Percentiles rank a stretch among this genome's conserved stretches.
Conservation (phyloP, 2,797 vertebrate species). For the Mus minutoides region DNA sequence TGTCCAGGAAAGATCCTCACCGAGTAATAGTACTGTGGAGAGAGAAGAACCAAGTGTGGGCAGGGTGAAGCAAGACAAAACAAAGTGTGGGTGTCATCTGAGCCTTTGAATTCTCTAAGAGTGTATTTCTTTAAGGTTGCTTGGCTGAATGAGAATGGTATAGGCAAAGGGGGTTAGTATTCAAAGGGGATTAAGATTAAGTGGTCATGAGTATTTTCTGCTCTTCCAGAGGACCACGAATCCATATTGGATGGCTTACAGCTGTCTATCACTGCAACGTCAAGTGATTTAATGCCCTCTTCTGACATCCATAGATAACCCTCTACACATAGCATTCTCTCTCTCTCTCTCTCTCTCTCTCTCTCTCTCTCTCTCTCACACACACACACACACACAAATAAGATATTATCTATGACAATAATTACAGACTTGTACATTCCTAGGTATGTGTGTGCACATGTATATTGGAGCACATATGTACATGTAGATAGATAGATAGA, state of each 20-base stretch:
- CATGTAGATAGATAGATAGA: no score
- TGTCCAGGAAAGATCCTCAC: slow-evolving; percentile 97
- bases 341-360: background rate
- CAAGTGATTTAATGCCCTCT: background rate
- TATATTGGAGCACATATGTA: background rate
- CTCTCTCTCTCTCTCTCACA: background rate
- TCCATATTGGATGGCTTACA: background rate
- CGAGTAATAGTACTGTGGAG: slow-evolving; percentile 94
- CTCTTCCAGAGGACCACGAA: background rate
- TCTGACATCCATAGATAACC: background rate
- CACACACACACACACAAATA: background rate
- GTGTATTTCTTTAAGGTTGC: background rate
- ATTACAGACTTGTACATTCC: background rate
- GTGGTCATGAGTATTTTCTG: background rate
- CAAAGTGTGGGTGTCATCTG: background rate
- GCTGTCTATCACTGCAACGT: background rate
- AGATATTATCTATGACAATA: background rate
- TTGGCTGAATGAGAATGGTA: background rate
- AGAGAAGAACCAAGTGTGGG: background rate
- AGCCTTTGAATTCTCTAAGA: background rate
- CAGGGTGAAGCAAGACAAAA: background rate
- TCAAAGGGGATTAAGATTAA: background rate
- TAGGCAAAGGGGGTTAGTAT: background rate
- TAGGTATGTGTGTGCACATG: no score
- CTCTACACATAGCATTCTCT: background rate